phyloP scores from a whole-genome alignment of 2,888 invertebrate genomes.

The Gnatocerus cornutus region DNA sequence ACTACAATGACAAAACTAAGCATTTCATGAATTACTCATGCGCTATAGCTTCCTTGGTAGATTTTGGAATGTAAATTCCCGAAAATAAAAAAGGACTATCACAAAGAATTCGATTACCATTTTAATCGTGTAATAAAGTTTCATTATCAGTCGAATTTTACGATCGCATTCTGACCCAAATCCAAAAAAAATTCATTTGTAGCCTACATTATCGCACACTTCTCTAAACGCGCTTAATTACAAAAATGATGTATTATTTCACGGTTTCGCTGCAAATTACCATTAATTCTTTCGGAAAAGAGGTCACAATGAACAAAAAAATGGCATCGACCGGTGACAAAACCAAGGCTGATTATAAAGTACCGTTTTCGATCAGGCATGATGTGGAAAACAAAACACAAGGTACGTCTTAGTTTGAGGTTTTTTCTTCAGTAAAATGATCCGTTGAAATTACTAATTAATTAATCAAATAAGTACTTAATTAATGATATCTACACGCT shows the following conservation, averaged over 20 bases:
- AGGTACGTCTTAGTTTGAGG: too few species aligned
- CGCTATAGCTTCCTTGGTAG: too few species aligned
- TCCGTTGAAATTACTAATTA: too few species aligned
- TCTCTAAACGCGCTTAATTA: constrained; percentile 14
- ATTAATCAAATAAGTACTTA: too few species aligned
- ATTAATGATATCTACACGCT: too few species aligned
- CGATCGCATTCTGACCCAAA: constrained; percentile 13
- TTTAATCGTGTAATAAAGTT: constrained; percentile 12
- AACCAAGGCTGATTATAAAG: constrained; percentile 1
- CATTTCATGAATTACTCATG: too few species aligned
- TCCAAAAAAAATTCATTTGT: constrained; percentile 3
- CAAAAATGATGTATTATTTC: constrained; percentile 7
- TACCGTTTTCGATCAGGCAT: too few species aligned
- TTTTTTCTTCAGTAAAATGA: too few species aligned
- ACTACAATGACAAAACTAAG: neutral
- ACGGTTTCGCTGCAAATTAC: constrained; percentile 13
- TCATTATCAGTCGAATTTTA: constrained; percentile 18
- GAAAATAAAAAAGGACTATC: too few species aligned
- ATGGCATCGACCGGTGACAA: neutral
- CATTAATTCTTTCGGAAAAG: constrained; percentile 13
- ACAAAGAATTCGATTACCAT: constrained; percentile 18
- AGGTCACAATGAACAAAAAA: neutral
- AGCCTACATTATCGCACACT: constrained; percentile 2
- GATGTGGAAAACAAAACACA: too few species aligned
- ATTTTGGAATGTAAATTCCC: too few species aligned